Base-by-base conservation (phyloP, 2,113 vertebrate species). In the Solea senegalensis region DNA sequence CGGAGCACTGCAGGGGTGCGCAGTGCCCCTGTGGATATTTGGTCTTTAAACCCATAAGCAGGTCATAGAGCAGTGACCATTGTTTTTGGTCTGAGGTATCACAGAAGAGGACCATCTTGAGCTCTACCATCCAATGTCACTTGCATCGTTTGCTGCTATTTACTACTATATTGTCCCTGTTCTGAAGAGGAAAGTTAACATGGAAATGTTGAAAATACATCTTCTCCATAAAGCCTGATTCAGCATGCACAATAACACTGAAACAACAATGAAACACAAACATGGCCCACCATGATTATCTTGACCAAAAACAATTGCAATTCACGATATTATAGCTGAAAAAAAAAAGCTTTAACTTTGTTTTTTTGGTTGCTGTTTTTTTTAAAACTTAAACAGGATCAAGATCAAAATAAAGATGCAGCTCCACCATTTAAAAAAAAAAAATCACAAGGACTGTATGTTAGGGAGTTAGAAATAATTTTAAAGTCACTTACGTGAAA, bases 1-100 rank as follows among this genome's bases (percentile, higher is more conserved):
- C 68, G 77, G 73, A 63, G 65, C 82, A 57, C 87, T 79, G 68
- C 81, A 69, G 86, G 88, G 75, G 85, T 72, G 49, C 71, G 69
- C 49, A 57, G 16, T 72, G 71, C 55, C 75, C 54, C 66, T 64
- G 72, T 66, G 65, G 69, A 70, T 64, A 76, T 80, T 74, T 82
- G 72, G 74, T 73, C 76, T 48, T 62, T 13, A 69, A 80, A 65
- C 53, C 9, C 67, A 65, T 71, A 79, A 80, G 83, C 78, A 15
- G 80, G 75, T 83, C 88, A 82, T 10, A 65, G 81, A 79, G 67
- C 74, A 65, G 65, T 44, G 28, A 34, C 65, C 61, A 10, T 58
- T 64, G 65, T 71, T 74, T 83, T 65, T 60, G 39, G 46, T 84
- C 40, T 68, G 67, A 46, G 41, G 50, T 21, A 65, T 68, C 41